Evolutionary conservation across 2,797 vertebrate genomes (phyloP), one percentile per base, ranked within the genome.

Genomic region (Pantherophis vulpinus): DNA sequence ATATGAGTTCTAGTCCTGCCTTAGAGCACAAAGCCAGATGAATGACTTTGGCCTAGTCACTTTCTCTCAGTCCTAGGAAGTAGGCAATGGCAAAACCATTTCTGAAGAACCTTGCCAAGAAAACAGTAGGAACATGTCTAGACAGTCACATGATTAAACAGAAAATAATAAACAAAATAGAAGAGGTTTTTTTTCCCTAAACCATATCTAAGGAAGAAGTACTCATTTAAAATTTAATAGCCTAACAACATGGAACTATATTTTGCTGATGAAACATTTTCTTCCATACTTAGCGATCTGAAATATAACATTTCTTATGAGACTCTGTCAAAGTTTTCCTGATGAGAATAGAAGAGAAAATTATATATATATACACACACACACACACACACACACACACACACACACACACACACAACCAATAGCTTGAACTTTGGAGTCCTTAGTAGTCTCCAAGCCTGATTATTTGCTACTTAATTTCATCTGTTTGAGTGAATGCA

Each of bases 151-250:
- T 63, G 61, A 63, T 29, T 29, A 63, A 63, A 29, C 61, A 63
- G 25, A 63, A 88, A 58, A 37, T 7, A 37, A 86, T 42, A 23
- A 58, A 58, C 3, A 60, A 97, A 94, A 97, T 89, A 94, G 94
- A 95, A 96, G 55, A 59, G 16, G 5, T 47, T 61, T 89, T 90
- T 32, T 32, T 4, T 1, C 20, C 14, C 9, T 8, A 70, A 16
- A 42, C 32, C 56, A 60, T 60, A 42, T 5, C 32, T 25, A 59
- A 37, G 32, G 32, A 42, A 9, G 32, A 42, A 13, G 23, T 88
- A 11, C 20, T 88, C 9, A 25, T 60, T 89, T 89, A 89, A 89
- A 37, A 37, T 89, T 60, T 61, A 37, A 89, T 70, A 89, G 20
- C 2, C 11, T 60, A 60, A 20, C n/a, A 60, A 25, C 23, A 25